Evolutionary conservation across 1,140 invertebrate genomes (phyloP), one percentile per base, ranked within the genome.

Genomic region (Nymphalis io): DNA sequence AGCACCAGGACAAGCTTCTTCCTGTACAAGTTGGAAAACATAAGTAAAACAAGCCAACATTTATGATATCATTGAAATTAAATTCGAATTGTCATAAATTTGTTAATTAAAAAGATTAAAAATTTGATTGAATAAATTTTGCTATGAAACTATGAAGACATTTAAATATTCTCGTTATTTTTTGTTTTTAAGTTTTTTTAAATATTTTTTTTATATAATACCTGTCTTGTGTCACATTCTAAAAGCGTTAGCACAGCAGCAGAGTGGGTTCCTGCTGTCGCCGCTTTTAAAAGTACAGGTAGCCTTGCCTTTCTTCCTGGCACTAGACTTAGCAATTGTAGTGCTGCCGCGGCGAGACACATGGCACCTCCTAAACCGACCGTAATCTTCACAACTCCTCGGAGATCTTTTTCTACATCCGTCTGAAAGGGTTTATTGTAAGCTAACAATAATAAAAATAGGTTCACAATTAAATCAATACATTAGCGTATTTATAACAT

Each of bases 211-310:
- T 0, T 27, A 5, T 33, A 33, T 8, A 6, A 8, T 44, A 84
- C 87, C 83, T 89, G 85, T 80, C 82, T 77, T 20, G 83, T 88
- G 72, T 89, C 87, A 66, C 89, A 91, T 39, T 89, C 84, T n/a
- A 89, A 64, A 1, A 91, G 63, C 0, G 84, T 74, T 0, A 91
- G 70, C 51, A 89, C 74, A 0, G 89, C 89, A 12, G 85, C 84
- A 0, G 84, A 85, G 60, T 91, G 87, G 0, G 85, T 82, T 16
- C 80, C 83, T 1, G 87, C 86, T 0, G 88, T 87, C 0, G 80
- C 80, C 0, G 85, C 85, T 27, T 82, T 84, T 21, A 91, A 70
- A 5, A 89, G 68, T 0, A 83, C 76, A 0, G 85, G 83, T 53
- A 89, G 58, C 11, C 78, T 71, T 2, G 78, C 70, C 38, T 79